Evolutionary conservation across 2,797 vertebrate genomes (phyloP).

Genomic region (Halcyon smyrnensis): DNA sequence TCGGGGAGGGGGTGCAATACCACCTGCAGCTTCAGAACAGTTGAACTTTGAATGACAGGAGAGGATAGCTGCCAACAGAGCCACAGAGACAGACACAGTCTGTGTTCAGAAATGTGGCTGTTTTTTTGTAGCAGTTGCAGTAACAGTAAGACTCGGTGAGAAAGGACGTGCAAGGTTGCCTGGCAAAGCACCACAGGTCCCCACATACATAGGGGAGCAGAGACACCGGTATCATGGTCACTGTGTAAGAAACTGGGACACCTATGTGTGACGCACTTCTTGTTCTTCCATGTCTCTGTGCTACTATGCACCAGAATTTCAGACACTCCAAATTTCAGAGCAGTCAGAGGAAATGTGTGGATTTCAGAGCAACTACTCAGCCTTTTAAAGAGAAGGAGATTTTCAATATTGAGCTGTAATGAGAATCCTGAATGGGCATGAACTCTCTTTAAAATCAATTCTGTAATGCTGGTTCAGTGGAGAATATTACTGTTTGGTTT

Average conservation of each 20-base stretch:
- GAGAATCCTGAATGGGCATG: background rate
- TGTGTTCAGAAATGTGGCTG: background rate
- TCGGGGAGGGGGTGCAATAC: background rate
- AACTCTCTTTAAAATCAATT: slow-evolving; percentile 12
- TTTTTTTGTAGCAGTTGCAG: background rate
- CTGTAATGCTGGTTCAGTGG: background rate
- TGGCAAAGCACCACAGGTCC: rapidly evolving
- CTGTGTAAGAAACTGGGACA: no score
- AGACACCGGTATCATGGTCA: background rate
- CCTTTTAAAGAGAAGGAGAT: background rate
- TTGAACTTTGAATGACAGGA: rapidly evolving
- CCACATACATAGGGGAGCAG: rapidly evolving
- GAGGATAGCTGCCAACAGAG: background rate
- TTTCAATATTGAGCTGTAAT: slow-evolving; percentile 19
- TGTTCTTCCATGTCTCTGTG: background rate
- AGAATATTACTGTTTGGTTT: background rate
- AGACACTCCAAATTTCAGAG: background rate
- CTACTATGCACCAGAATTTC: background rate
- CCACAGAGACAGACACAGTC: rapidly evolving
- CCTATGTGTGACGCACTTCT: rapidly evolving
- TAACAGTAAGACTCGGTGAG: background rate
- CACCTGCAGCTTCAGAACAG: background rate
- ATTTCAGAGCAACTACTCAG: background rate
- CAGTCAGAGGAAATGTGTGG: background rate
- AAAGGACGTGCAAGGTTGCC: background rate